Conservation (phyloP, 2,888 invertebrate genomes). For the Anoncus sp. region DNA sequence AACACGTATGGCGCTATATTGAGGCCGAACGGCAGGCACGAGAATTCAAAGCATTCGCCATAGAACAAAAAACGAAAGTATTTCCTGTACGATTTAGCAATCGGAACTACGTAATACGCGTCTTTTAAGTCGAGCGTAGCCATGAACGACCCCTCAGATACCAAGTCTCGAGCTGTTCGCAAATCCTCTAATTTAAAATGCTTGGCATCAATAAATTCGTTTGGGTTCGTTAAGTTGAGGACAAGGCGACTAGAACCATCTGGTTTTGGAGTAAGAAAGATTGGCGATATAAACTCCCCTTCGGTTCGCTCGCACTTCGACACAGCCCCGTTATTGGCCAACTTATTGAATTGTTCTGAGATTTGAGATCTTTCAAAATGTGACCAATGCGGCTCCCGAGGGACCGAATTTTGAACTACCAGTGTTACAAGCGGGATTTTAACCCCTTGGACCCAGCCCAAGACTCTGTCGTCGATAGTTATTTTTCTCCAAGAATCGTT, state of each 20-base stretch:
- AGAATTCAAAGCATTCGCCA: constrained; percentile 34
- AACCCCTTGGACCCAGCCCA: constrained; percentile 41
- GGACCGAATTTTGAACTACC: constrained; percentile 29
- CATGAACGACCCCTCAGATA: constrained; percentile 32
- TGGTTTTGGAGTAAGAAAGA: constrained; percentile 64
- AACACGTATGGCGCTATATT: constrained; percentile 28
- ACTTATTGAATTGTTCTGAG: constrained; percentile 28
- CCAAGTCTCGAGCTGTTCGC: constrained; percentile 55
- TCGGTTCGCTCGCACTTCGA: constrained; percentile 14
- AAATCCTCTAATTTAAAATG: constrained; percentile 73
- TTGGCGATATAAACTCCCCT: constrained; percentile 65
- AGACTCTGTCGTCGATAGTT: constrained; percentile 34
- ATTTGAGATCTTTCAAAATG: constrained; percentile 40
- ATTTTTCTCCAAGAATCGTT: constrained; percentile 27
- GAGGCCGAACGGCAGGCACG: constrained; percentile 35
- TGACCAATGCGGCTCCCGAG: constrained; percentile 45
- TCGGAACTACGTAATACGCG: constrained; percentile 37
- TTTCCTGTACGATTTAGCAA: constrained; percentile 27
- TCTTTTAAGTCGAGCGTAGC: constrained; percentile 44
- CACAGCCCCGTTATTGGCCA: constrained; percentile 45
- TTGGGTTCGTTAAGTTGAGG: constrained; percentile 67
- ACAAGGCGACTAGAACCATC: constrained; percentile 66
- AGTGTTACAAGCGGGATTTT: constrained; percentile 37
- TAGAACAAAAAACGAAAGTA: constrained; percentile 28
- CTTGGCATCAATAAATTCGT: constrained; percentile 61